Evolutionary conservation across 2,888 invertebrate species (phyloP).

Genomic region (Aspidiotus destructor): DNA sequence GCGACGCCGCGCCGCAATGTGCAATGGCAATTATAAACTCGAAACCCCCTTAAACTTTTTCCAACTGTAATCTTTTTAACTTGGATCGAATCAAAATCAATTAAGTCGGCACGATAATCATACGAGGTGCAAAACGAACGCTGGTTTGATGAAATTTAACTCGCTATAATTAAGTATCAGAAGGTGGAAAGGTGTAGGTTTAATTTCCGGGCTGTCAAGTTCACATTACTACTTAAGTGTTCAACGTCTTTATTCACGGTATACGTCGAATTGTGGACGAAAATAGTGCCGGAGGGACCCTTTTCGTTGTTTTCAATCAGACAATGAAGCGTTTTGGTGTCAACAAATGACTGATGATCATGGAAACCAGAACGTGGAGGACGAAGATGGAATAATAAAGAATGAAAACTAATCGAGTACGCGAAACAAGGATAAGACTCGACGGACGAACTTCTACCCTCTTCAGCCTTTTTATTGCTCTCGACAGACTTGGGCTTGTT

Average conservation of each 20-base stretch:
- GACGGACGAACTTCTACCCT: neutral
- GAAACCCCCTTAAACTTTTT: no score
- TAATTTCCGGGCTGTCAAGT: slow-evolving; percentile 32
- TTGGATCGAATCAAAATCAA: slow-evolving; percentile 10
- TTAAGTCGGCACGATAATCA: slow-evolving; percentile 10
- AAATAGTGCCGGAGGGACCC: slow-evolving; percentile 23
- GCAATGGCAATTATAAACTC: no score
- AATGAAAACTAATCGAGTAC: neutral
- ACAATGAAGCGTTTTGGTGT: slow-evolving; percentile 28
- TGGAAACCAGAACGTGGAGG: neutral
- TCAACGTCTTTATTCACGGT: slow-evolving; percentile 30
- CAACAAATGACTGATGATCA: slow-evolving; percentile 30
- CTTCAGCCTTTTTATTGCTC: neutral
- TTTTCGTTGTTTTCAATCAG: slow-evolving; percentile 29
- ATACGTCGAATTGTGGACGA: slow-evolving; percentile 22
- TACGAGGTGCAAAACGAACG: slow-evolving; percentile 13
- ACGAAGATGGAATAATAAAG: neutral
- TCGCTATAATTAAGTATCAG: slow-evolving; percentile 29
- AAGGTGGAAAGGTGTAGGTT: slow-evolving; percentile 26
- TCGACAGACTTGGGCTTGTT: neutral
- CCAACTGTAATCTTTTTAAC: no score
- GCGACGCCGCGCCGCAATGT: no score
- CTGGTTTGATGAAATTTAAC: slow-evolving; percentile 18
- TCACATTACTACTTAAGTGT: slow-evolving; percentile 29
- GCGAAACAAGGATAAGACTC: slow-evolving; percentile 1